Evolutionary conservation across 2,113 vertebrate species (phyloP), one percentile per base, ranked within the genome.

Genomic region (Strix aluco): DNA sequence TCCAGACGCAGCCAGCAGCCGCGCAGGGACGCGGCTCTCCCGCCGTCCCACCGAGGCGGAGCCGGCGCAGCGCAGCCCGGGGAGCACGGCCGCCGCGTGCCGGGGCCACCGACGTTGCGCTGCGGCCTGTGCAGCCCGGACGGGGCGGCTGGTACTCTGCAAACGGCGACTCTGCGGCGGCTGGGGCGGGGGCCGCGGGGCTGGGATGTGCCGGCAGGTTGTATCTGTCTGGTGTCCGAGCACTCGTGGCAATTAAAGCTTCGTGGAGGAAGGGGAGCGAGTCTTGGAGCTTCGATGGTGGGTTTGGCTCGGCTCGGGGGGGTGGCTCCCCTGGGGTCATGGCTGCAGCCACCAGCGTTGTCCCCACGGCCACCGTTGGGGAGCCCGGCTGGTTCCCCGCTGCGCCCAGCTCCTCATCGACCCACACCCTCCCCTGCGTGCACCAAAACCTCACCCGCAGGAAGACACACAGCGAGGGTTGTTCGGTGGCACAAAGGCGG

Each of bases 21-120:
- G 1, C 0, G 4, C 2, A 1, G 38, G 65, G 67, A 25, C 5
- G 14, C 2, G 12, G 83, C 46, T 72, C 26, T 86, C 14, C 52
- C 22, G 2, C 36, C 7, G 2, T 30, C 46, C 46, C 1, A 1
- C 42, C 0, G 1, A 13, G 20, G 27, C 36, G 42, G 74, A 47
- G 26, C 42, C 0, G 0, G 9, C 1, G 0, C 1, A 4, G 30
- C 1, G 0, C 1, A 4, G 30, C 30, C 27, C 0, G 5, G 62
- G n/a, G 27, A 55, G 9, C 1, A 2, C 1, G 2, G 75, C n/a
- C 61, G 30, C 27, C 5, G 0, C 0, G 2, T 20, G 30, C 40
- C 1, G 2, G 52, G 29, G 54, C n/a, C 25, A 59, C 38, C 1
- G 2, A 5, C 2, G 3, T 30, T 5, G 1, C 11, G 30, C 40